Evolutionary conservation across 1,140 invertebrate genomes (phyloP).

Genomic region (Linepithema humile): DNA sequence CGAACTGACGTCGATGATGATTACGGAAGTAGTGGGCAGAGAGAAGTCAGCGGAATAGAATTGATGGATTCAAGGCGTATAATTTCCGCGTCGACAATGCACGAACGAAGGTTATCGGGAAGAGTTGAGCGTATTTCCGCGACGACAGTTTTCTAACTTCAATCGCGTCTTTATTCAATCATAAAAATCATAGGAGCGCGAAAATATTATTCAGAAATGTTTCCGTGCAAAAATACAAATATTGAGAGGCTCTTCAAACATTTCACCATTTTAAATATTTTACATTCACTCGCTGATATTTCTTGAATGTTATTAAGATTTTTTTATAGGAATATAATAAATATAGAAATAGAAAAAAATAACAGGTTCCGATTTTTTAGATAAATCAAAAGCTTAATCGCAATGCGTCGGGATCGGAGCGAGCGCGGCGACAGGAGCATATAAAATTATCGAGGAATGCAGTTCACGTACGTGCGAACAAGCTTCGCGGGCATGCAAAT

Average conservation of each 20-base stretch:
- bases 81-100: conserved; percentile 60
- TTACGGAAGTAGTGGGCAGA: conserved; percentile 54
- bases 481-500: not conserved
- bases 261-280: no score
- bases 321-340: no score
- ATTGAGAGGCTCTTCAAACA: no score
- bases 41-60: conserved; percentile 32
- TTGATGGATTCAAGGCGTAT: conserved; percentile 57
- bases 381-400: not conserved
- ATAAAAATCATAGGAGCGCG: not conserved
- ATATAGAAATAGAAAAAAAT: no score
- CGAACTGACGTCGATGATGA: conserved; percentile 8
- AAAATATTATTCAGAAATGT: not conserved
- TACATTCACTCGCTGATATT: no score
- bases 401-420: not conserved
- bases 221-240: not conserved
- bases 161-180: not conserved
- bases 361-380: not conserved
- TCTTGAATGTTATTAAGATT: no score
- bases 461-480: conserved; percentile 14
- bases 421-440: conserved; percentile 2
- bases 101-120: conserved; percentile 42
- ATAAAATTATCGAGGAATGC: conserved; percentile 47
- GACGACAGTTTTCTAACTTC: not conserved
- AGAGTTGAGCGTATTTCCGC: not conserved